A percentile compares a stretch with the other conserved stretches of the same genome.
Evolutionary conservation across 2,797 vertebrate genomes (phyloP).

Genomic region (Pampus argenteus): DNA sequence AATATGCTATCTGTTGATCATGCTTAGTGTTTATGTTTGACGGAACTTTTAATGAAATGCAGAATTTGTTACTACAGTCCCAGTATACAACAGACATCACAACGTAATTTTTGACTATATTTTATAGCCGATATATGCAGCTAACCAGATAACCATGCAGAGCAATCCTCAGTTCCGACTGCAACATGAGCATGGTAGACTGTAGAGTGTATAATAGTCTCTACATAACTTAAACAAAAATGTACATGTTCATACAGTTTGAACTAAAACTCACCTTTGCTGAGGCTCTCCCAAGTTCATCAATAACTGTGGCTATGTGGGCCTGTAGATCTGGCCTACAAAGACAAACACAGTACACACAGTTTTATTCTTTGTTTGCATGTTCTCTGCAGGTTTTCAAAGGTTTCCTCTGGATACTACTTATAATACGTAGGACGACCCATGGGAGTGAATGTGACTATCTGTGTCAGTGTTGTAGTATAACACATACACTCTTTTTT

Average conservation of each 20-base stretch:
- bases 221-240: background rate
- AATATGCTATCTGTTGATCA: background rate
- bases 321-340: constrained; percentile 86
- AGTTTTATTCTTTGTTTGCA: background rate
- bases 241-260: background rate
- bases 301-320: constrained; percentile 87
- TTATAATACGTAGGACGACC: background rate
- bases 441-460: background rate
- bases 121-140: no score
- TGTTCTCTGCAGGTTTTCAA: background rate
- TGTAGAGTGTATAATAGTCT: background rate
- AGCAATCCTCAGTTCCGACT: background rate
- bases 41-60: no score
- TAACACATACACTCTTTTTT: no score
- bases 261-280: constrained; percentile 84
- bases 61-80: no score
- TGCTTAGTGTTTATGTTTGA: no score
- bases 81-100: background rate
- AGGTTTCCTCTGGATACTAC: background rate
- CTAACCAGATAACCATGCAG: background rate
- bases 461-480: background rate
- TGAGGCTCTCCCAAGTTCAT: constrained; percentile 92
- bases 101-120: background rate
- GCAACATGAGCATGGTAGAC: no score
- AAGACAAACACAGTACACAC: constrained; percentile 34